A percentile compares a stretch with the other conserved stretches of the same genome.
These are phyloP conservation scores for Apus apus DNA, from an alignment of 2,113 vertebrate species.

Conservation along the genomic window DNA sequence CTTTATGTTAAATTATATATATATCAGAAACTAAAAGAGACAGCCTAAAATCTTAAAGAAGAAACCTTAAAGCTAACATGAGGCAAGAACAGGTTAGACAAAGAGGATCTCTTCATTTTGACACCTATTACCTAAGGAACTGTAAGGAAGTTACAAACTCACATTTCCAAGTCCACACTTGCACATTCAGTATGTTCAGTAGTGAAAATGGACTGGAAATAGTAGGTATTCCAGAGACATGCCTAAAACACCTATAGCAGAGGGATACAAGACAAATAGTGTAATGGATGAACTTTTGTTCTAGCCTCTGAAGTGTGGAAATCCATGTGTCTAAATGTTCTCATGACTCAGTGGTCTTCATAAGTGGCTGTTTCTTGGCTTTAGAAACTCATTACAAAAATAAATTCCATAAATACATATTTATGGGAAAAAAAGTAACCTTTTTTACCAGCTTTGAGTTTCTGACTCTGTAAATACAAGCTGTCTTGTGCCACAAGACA, in stretches of 20 bases:
- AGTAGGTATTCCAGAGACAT: background rate
- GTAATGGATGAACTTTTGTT: background rate
- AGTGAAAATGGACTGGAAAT: background rate
- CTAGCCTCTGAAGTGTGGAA: background rate
- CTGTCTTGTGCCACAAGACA: background rate
- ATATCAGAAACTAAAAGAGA: background rate
- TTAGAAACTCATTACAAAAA: background rate
- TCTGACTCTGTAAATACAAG: background rate
- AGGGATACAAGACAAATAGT: background rate
- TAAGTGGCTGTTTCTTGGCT: background rate
- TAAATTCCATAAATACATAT: background rate
- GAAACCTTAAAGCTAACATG: accelerated
- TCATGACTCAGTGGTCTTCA: background rate
- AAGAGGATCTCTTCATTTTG: background rate
- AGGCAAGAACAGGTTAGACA: background rate
- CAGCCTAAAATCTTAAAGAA: background rate
- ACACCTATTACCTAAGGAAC: background rate
- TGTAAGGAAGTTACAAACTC: background rate
- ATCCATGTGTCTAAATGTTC: background rate
- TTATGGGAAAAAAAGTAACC: background rate
- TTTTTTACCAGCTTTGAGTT: background rate
- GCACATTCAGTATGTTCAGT: background rate
- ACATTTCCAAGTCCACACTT: background rate
- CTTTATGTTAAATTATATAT: background rate
- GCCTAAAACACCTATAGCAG: background rate